Base-by-base conservation (phyloP, 2,888 invertebrate species). In the Steinernema carpocapsae region DNA sequence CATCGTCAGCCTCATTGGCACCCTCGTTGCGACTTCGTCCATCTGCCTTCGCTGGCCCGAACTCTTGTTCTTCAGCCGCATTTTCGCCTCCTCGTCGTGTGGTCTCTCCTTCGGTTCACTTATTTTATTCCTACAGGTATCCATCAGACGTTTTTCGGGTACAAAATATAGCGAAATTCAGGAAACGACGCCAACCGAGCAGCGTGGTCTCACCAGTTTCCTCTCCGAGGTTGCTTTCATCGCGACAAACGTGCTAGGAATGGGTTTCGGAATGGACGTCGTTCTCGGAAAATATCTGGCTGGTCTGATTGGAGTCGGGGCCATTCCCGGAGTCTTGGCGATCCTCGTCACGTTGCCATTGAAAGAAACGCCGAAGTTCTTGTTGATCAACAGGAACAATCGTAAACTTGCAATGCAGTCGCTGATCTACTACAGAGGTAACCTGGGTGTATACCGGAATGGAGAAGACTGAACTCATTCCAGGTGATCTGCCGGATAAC, bases 41-140 rank as follows among this genome's bases (percentile, higher is more conserved):
- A 37, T 73, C 19, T 14, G 26, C 45, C 71, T 51, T 14, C 64
- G 64, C 6, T 64, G 64, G 42, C 82, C 82, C 1, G 79, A 82
- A 73, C 71, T 82, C 7, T 74, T 84, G 70, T 77, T 82, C 73
- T 71, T 77, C 45, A 78, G 81, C 19, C 71, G 82, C 48, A 72
- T 82, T 45, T 64, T 82, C n/a, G 76, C 77, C 1, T 78, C 82
- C 0, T 74, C 77, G 32, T 75, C 75, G 19, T 78, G 78, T 12
- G 82, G 82, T 0, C 70, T 82, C 37, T 83, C 82, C 7, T 84
- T 82, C 71, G 83, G 83, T 1, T 71, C 79, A 12, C 73, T 82
- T 37, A 80, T 82, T 59, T 73, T 82, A 10, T 84, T 83, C 64
- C 73, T 82, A 10, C 82, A 82, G 76, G 80, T 78, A 10, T 12